phyloP scores from a whole-genome alignment of 2,888 invertebrate genomes.

The Baronia brevicornis region DNA sequence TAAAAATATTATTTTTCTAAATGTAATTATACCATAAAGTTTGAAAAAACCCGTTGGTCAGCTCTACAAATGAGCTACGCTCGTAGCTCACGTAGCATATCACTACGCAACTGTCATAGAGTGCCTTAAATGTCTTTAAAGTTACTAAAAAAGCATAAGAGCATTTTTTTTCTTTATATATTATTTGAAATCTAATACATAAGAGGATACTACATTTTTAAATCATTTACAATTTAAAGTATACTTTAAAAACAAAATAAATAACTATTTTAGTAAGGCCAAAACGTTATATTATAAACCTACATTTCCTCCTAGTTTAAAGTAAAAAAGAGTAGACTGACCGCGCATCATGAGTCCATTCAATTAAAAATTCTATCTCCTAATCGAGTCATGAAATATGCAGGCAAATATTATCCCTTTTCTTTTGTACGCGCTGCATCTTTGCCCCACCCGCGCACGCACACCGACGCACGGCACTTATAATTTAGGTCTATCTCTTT shows the following conservation, averaged over 20 bases:
- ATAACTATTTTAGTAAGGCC: too few species aligned
- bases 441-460: conserved; percentile 76
- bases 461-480: conserved; percentile 69
- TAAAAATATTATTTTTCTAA: too few species aligned
- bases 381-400: conserved; percentile 76
- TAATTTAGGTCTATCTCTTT: conserved; percentile 56
- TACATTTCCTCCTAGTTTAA: too few species aligned
- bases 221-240: too few species aligned
- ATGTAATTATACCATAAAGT: background rate
- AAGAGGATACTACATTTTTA: too few species aligned
- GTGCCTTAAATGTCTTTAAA: too few species aligned
- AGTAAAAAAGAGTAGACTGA: conserved; percentile 42
- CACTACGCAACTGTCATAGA: too few species aligned
- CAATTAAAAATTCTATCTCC: conserved; percentile 76
- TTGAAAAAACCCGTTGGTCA: background rate
- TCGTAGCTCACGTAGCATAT: conserved; percentile 8
- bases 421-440: conserved; percentile 74
- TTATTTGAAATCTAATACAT: too few species aligned
- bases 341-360: conserved; percentile 59
- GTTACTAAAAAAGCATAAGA: too few species aligned
- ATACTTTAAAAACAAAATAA: too few species aligned
- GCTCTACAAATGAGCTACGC: conserved; percentile 13
- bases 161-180: too few species aligned
- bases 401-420: conserved; percentile 76
- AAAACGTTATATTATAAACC: too few species aligned